Percentiles rank a stretch among this genome's conserved stretches.
Conservation (phyloP, 2,888 invertebrate genomes). For the Cataglyphis cursor region DNA sequence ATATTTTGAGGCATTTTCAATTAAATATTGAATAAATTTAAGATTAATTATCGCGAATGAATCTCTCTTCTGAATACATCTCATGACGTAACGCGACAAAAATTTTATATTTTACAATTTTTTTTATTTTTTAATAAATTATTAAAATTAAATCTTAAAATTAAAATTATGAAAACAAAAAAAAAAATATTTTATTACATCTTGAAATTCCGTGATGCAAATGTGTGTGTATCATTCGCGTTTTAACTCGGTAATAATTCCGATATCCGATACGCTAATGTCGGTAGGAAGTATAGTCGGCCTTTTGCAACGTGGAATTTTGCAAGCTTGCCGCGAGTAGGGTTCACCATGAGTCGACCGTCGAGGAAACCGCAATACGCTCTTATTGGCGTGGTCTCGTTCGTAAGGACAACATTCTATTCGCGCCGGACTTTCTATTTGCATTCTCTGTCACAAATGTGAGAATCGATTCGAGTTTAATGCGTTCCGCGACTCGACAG, state of each 20-base stretch:
- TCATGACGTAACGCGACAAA: not conserved
- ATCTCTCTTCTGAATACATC: not conserved
- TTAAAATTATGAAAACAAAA: not conserved
- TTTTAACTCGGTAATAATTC: slow-evolving; percentile 5
- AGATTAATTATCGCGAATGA: not conserved
- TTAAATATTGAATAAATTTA: slow-evolving; percentile 8
- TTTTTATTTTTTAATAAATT: not conserved
- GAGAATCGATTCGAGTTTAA: slow-evolving; percentile 76
- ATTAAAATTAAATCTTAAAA: not conserved
- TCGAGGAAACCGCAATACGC: slow-evolving; percentile 62
- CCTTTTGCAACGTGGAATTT: slow-evolving; percentile 69
- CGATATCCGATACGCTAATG: slow-evolving; percentile 10
- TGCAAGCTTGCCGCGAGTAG: slow-evolving; percentile 65
- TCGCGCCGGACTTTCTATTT: slow-evolving; percentile 75
- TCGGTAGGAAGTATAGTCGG: slow-evolving; percentile 42
- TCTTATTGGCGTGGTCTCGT: slow-evolving; percentile 80
- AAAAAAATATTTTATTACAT: not conserved
- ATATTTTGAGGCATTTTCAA: slow-evolving; percentile 27
- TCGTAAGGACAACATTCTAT: slow-evolving; percentile 79
- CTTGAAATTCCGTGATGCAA: not conserved
- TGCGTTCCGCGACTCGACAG: slow-evolving; percentile 61
- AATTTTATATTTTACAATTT: not conserved
- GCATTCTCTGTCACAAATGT: slow-evolving; percentile 77
- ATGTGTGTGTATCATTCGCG: not conserved
- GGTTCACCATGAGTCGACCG: slow-evolving; percentile 53